Conservation (phyloP, 2,888 invertebrate genomes). For the Altica lythri region DNA sequence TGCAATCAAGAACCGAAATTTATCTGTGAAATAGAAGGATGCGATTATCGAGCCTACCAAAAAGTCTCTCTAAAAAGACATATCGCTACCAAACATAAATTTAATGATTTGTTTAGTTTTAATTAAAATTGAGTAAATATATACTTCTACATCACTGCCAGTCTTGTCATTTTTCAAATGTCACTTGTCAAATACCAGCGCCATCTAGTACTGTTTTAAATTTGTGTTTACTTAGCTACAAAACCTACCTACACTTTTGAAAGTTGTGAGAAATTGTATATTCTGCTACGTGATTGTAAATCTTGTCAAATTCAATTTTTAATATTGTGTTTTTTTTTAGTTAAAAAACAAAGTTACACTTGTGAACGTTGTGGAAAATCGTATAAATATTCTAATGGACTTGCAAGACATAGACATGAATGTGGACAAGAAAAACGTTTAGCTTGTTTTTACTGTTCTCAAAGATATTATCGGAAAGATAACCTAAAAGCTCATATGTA, state of each 20-base stretch:
- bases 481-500: constrained; percentile 33
- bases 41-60: constrained; percentile 25
- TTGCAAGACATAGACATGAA: constrained; percentile 40
- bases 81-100: constrained; percentile 14
- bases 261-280: too few species aligned
- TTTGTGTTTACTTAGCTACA: too few species aligned
- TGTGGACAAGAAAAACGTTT: constrained; percentile 39
- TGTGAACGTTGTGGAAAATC: constrained; percentile 29
- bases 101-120: neutral
- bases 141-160: too few species aligned
- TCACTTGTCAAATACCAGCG: too few species aligned
- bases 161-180: too few species aligned
- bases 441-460: constrained; percentile 32
- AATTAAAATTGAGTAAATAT: neutral
- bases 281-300: too few species aligned
- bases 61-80: constrained; percentile 29
- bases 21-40: constrained; percentile 59
- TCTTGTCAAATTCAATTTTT: neutral
- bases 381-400: constrained; percentile 39
- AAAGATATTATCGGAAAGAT: constrained; percentile 36
- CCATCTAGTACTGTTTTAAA: too few species aligned
- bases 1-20: constrained; percentile 69
- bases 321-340: neutral
- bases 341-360: neutral
- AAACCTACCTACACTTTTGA: too few species aligned